Evolutionary conservation across 2,113 vertebrate species (phyloP).

Genomic region (Burhinus oedicnemus): DNA sequence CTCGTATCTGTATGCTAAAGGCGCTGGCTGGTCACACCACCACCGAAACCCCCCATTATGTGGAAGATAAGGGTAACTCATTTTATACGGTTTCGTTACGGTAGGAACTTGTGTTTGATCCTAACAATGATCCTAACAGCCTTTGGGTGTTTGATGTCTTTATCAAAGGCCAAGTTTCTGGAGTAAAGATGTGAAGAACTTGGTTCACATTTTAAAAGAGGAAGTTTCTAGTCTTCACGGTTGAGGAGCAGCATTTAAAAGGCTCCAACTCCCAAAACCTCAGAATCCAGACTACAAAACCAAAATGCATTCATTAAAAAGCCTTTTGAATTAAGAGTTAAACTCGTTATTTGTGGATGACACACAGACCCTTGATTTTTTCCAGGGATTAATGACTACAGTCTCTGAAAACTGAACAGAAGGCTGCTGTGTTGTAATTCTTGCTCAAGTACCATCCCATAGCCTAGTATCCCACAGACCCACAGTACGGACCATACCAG

Average conservation of each 20-base stretch:
- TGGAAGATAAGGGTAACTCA: background rate
- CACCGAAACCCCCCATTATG: background rate
- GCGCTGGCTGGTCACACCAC: background rate
- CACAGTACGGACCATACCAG: background rate
- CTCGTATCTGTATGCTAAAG: background rate
- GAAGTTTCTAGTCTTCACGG: background rate
- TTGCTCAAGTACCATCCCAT: background rate
- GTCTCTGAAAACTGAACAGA: background rate
- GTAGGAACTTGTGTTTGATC: background rate
- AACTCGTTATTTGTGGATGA: background rate
- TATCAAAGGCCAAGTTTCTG: background rate
- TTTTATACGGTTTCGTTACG: fast-evolving
- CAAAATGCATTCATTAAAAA: background rate
- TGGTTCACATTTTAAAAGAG: background rate
- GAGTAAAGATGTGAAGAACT: background rate
- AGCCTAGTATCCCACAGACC: background rate
- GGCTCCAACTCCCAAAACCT: background rate
- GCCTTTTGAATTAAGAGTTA: background rate
- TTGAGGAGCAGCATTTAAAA: background rate
- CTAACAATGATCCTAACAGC: too few species aligned
- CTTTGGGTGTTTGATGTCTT: background rate
- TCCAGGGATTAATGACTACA: background rate
- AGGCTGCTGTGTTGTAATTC: background rate
- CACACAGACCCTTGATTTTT: background rate
- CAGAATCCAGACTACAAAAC: background rate